Evolutionary conservation across 2,797 vertebrate species (phyloP).

Genomic region (Otolemur crassicaudatus): DNA sequence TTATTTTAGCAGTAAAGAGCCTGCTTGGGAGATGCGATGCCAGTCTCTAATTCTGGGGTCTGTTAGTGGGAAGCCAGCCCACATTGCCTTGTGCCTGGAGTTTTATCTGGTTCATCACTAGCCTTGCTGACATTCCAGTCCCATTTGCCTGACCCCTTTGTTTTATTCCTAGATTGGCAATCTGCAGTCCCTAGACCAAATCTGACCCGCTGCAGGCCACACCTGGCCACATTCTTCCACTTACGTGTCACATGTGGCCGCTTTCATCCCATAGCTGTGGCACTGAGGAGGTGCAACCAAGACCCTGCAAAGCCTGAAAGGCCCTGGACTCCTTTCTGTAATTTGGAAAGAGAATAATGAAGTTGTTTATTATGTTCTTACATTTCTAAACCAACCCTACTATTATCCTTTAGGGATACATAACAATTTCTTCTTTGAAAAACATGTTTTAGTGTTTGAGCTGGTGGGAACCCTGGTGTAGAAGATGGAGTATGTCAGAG

Average conservation of each 20-base stretch:
- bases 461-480: not conserved
- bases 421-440: not conserved
- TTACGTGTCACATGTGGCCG: not conserved
- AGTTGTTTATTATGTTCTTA: not conserved
- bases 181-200: not conserved
- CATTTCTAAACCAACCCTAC: conserved; percentile 12
- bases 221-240: not conserved
- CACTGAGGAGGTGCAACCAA: not conserved
- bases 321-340: not conserved
- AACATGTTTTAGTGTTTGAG: not conserved
- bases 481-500: not conserved
- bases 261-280: not conserved
- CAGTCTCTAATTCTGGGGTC: not conserved
- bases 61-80: not conserved
- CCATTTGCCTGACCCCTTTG: not conserved
- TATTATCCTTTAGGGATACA: not conserved
- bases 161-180: not conserved
- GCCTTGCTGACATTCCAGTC: not conserved
- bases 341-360: conserved; percentile 17
- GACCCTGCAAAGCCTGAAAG: not conserved
- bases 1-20: not conserved
- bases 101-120: not conserved
- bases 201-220: not conserved
- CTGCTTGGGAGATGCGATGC: not conserved
- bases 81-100: not conserved